A percentile compares a stretch with the other conserved stretches of the same genome.
These are phyloP conservation scores for Calycopis cecrops DNA, from an alignment of 1,140 invertebrate species.

Conservation along the genomic window DNA sequence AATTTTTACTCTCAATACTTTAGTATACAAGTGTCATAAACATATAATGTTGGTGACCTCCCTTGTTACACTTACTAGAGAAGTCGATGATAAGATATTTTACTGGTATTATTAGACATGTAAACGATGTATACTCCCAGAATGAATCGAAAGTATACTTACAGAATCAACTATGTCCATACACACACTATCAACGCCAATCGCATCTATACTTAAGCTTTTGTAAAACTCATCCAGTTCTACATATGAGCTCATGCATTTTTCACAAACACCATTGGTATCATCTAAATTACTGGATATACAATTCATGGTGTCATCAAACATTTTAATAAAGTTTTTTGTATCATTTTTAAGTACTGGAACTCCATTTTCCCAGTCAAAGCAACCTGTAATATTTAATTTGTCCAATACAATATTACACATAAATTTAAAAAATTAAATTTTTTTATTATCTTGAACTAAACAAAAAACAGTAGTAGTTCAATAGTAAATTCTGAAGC, in stretches of 20 bases:
- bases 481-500: too few species aligned
- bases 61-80: too few species aligned
- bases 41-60: too few species aligned
- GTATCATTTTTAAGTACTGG: slow-evolving; percentile 68
- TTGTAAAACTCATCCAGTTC: slow-evolving; percentile 73
- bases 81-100: too few species aligned
- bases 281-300: slow-evolving; percentile 51
- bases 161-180: slow-evolving; percentile 78
- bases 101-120: too few species aligned
- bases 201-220: slow-evolving; percentile 70
- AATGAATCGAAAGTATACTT: slow-evolving; percentile 39
- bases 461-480: too few species aligned
- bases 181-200: slow-evolving; percentile 75
- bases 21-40: too few species aligned
- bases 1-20: too few species aligned
- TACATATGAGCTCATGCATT: slow-evolving; percentile 73
- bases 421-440: too few species aligned
- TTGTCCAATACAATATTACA: too few species aligned
- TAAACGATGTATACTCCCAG: too few species aligned
- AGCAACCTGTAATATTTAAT: slow-evolving; percentile 67
- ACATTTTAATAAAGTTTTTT: slow-evolving; percentile 63
- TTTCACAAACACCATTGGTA: slow-evolving; percentile 63
- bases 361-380: slow-evolving; percentile 54
- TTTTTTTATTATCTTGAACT: too few species aligned
- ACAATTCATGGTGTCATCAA: slow-evolving; percentile 65